Evolutionary conservation across 2,113 vertebrate genomes (phyloP), one percentile per base, ranked within the genome.

Genomic region (Sialia sialis): DNA sequence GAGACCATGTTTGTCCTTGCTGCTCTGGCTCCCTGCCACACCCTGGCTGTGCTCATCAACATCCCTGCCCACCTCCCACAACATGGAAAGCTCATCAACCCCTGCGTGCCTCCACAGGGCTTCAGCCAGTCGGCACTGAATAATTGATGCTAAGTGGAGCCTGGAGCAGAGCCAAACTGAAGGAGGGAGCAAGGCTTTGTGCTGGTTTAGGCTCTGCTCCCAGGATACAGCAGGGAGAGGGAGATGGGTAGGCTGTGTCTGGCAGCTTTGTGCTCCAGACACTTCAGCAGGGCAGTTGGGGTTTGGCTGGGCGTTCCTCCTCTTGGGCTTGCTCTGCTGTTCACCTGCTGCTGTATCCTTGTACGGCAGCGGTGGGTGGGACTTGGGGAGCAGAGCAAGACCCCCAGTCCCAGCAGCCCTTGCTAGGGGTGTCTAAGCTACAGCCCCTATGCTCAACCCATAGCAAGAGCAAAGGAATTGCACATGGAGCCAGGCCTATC

Each of bases 101-200:
- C 21, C 25, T 48, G 41, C 2, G 0, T 52, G 54, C 81, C 66
- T 64, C 39, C 0, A 0, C 68, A 16, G 20, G 32, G 15, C 63
- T 49, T 34, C 64, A 49, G 58, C 16, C 6, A 63, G 36, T n/a
- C 58, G 2, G 68, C 56, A 25, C 84, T 79, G 72, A 94, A 87
- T 95, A 94, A 97, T 22, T 79, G 74, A 92, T 94, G 84, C 66
- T 83, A 74, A 95, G 84, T 76, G 59, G 43, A 86, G 73, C 29
- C 77, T 82, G 91, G 83, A 79, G 46, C 74, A 41, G 29, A 46
- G 62, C 79, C 89, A 62, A 44, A 67, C 20, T 3, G 9, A 74
- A 69, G 79, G 76, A 78, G 70, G 51, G 39, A 78, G 73, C n/a
- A 19, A n/a, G 16, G 44, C 62, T 62, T 58, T 39, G 34, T 75